These are phyloP conservation scores for Pycnonotus jocosus DNA, from an alignment of 2,113 vertebrate genomes.

Conservation along the genomic window DNA sequence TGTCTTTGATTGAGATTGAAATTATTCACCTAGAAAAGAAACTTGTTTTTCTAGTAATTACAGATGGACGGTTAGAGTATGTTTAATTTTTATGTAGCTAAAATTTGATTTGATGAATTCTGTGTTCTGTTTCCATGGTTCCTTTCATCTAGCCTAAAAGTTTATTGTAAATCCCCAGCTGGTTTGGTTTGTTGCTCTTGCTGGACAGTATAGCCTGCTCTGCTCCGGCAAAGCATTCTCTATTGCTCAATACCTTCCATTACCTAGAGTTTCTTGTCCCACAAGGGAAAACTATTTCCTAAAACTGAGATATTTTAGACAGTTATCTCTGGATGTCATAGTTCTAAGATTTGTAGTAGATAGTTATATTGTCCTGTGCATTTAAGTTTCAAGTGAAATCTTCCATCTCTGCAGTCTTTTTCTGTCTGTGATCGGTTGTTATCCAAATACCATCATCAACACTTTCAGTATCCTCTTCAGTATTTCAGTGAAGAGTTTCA, in stretches of 20 bases:
- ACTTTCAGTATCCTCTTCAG: not conserved
- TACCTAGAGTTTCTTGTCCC: not conserved
- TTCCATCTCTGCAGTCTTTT: not conserved
- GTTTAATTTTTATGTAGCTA: not conserved
- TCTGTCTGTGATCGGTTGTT: not conserved
- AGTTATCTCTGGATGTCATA: not conserved
- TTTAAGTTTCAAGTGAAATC: not conserved
- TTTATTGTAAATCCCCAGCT: not conserved
- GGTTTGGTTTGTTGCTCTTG: not conserved
- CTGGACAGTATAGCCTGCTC: not conserved
- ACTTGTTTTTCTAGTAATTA: not conserved
- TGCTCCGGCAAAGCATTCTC: not conserved
- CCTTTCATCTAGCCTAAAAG: not conserved
- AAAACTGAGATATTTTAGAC: not conserved
- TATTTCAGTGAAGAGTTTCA: not conserved
- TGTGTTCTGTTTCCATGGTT: not conserved
- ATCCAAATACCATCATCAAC: not conserved
- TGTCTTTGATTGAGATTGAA: not conserved
- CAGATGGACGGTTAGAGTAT: not conserved
- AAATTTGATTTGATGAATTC: not conserved
- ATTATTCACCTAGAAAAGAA: not conserved
- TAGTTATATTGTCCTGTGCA: not conserved
- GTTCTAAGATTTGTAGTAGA: not conserved
- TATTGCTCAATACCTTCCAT: not conserved
- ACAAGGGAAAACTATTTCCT: not conserved